These are phyloP conservation scores for Sycophila sp. DNA, from an alignment of 1,140 invertebrate genomes.

Conservation along the genomic window DNA sequence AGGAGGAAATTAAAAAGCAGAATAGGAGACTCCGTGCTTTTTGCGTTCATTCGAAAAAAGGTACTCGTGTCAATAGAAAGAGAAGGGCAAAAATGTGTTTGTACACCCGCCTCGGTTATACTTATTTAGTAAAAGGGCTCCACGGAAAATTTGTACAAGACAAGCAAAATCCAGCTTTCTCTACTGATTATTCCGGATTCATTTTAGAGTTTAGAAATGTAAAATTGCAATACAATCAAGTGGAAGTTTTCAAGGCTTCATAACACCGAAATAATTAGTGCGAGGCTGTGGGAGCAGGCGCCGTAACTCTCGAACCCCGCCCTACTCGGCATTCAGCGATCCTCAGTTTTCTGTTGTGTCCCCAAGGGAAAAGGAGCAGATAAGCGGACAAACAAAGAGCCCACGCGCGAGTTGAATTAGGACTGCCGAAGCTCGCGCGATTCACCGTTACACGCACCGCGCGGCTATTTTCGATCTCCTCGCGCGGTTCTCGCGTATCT, in stretches of 20 bases:
- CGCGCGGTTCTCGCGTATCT: neutral
- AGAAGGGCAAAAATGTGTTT: no score
- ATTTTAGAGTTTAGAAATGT: neutral
- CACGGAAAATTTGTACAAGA: no score
- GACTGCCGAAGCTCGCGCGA: conserved; percentile 1
- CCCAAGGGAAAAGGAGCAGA: neutral
- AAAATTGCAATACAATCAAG: neutral
- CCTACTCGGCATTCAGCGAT: neutral
- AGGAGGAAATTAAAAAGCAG: no score
- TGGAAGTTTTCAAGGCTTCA: neutral
- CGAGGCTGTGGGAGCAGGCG: no score
- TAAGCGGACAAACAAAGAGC: conserved; percentile 12
- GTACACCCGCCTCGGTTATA: no score
- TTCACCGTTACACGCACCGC: conserved; percentile 1
- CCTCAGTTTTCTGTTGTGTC: conserved; percentile 6
- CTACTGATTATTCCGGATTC: neutral
- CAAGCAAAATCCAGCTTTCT: no score
- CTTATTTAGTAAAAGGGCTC: no score
- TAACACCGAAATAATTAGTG: neutral
- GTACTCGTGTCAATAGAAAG: no score
- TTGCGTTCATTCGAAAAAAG: no score
- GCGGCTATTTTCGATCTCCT: neutral
- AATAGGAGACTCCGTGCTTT: no score
- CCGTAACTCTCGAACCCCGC: neutral
- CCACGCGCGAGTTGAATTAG: conserved; percentile 10